A percentile compares a stretch with the other conserved stretches of the same genome.
Evolutionary conservation across 2,113 vertebrate genomes (phyloP).

Genomic region (Ptyas mucosa): DNA sequence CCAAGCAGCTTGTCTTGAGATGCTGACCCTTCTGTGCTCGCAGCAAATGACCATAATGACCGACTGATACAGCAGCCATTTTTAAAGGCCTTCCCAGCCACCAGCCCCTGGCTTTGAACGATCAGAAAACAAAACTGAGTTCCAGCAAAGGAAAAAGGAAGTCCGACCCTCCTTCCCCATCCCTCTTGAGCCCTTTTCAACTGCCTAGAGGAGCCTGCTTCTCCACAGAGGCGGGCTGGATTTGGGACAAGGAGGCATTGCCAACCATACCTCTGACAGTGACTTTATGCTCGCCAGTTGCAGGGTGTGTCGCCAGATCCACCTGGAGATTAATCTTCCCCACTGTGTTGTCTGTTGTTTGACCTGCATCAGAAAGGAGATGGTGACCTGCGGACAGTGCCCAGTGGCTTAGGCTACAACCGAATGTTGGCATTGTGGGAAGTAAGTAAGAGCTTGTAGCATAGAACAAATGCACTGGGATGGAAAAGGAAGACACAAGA

Average conservation of each 20-base stretch:
- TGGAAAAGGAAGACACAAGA: too few species aligned
- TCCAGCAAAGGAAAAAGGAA: not conserved
- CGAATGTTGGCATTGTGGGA: not conserved
- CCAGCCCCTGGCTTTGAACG: not conserved
- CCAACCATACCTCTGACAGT: constrained; percentile 85
- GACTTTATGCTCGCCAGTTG: constrained; percentile 95
- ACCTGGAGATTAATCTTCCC: constrained; percentile 93
- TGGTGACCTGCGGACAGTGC: too few species aligned
- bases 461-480: not conserved
- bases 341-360: constrained; percentile 79
- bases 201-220: not conserved
- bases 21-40: not conserved
- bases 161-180: not conserved
- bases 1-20: not conserved
- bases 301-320: constrained; percentile 86
- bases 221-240: not conserved
- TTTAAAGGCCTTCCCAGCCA: not conserved
- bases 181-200: not conserved
- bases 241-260: not conserved
- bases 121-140: not conserved
- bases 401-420: not conserved
- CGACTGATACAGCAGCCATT: not conserved
- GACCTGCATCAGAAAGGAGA: constrained; percentile 60
- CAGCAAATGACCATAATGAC: not conserved
- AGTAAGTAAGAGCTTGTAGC: not conserved